phyloP scores from a whole-genome alignment of 2,888 invertebrate species.

The Zaprionus lineosus region DNA sequence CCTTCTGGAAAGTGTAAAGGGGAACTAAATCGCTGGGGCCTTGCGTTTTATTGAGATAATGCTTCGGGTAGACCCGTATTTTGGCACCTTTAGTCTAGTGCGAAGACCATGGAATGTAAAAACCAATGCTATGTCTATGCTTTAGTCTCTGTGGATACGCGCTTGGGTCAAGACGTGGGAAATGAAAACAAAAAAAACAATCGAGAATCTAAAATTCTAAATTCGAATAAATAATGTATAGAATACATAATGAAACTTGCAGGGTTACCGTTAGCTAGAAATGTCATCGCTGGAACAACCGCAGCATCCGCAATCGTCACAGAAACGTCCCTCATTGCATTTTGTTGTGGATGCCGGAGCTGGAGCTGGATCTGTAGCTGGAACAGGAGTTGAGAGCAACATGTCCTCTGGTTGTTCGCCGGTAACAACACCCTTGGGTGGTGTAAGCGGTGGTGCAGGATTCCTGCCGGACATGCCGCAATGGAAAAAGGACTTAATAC shows the following conservation, averaged over 20 bases:
- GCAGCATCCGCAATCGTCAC: slow-evolving; percentile 21
- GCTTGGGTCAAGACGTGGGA: slow-evolving; percentile 59
- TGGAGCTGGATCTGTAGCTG: slow-evolving; percentile 20
- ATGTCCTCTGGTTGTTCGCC: slow-evolving; percentile 24
- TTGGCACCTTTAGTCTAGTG: slow-evolving; percentile 14
- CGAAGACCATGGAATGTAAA: slow-evolving; percentile 16
- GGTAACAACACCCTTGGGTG: slow-evolving; percentile 35
- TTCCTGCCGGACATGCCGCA: slow-evolving; percentile 85
- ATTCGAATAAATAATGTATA: slow-evolving; percentile 20
- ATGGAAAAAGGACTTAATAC: slow-evolving; percentile 93
- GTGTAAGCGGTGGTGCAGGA: slow-evolving; percentile 21
- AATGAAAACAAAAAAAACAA: slow-evolving; percentile 1
- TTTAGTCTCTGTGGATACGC: slow-evolving; percentile 51
- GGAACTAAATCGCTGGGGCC: too few species aligned
- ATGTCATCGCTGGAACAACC: slow-evolving; percentile 51
- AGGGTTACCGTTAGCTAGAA: slow-evolving; percentile 47
- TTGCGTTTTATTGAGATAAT: too few species aligned
- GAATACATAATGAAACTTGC: slow-evolving; percentile 61
- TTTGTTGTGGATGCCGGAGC: slow-evolving; percentile 25
- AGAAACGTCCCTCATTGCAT: slow-evolving; percentile 42
- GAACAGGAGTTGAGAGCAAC: slow-evolving; percentile 21
- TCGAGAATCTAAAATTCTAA: too few species aligned
- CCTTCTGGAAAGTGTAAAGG: too few species aligned
- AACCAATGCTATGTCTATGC: slow-evolving; percentile 18
- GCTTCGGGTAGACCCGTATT: slow-evolving; percentile 34